Evolutionary conservation across 2,888 invertebrate genomes (phyloP), one percentile per base, ranked within the genome.

Genomic region (Mesorhabditis spiculigera): DNA sequence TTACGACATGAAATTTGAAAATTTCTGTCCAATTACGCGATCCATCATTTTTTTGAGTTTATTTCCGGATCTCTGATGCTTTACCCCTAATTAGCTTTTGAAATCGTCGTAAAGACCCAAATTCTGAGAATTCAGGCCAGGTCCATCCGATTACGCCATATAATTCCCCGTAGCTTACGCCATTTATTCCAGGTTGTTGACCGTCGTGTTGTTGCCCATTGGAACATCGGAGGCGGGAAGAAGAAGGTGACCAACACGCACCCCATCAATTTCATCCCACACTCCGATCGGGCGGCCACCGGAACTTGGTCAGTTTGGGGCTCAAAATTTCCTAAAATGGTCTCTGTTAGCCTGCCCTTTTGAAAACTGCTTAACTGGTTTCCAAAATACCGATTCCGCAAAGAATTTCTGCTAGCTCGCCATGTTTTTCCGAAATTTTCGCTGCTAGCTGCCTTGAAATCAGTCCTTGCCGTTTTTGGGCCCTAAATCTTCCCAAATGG

Each of bases 201-300:
- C 4, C 75, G 78, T 45, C 74, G 83, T 68, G 75, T 85, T 16
- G 78, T 83, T 44, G 82, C 78, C 10, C 82, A 82, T 70, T 85
- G 85, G 85, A 78, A 85, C 70, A 77, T 85, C 66, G 85, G 85
- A 66, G 71, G 70, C 16, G 85, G 83, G 5, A 78, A 78, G 72
- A 76, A 77, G 65, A 82, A 78, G 74, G 73, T 81, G n/a, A 84
- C 84, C 45, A 81, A 81, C 69, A 77, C 75, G 41, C 77, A 80
- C 61, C 77, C 77, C 45, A 80, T 85, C 72, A 78, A 82, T 71
- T 77, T 78, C 45, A 76, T 83, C 41, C 82, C 85, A 8, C 71
- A 68, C 41, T 74, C 71, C 43, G 75, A 74, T 64, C 66, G 76
- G 8, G 72, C 65, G 4, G 69, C 71, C n/a, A 10, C n/a, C 64